phyloP scores from a whole-genome alignment of 2,113 vertebrate genomes.

The Microtus richardsoni region DNA sequence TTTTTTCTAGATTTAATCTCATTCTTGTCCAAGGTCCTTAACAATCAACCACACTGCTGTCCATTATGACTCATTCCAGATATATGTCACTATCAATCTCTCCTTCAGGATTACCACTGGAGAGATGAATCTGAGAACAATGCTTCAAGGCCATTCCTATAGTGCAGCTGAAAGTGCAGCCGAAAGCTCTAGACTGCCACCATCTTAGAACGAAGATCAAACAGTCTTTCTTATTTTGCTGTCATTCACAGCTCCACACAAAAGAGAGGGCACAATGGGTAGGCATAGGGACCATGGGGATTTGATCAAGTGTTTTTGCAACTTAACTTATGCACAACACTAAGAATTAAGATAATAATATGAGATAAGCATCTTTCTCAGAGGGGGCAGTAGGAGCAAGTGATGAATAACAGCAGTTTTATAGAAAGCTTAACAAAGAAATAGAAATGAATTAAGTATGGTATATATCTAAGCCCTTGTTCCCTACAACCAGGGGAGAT shows the following conservation, averaged over 20 bases:
- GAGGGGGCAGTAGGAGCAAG: too few species aligned
- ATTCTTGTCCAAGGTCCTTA: constrained; percentile 17
- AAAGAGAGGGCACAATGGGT: background rate
- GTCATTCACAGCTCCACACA: background rate
- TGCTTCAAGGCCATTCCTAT: background rate
- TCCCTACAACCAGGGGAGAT: background rate
- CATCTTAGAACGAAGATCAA: background rate
- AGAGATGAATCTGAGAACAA: background rate
- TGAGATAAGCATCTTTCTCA: background rate
- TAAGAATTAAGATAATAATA: background rate
- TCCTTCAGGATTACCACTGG: background rate
- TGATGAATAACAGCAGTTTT: background rate
- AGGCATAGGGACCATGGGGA: background rate
- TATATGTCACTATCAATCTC: background rate
- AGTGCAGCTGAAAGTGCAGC: background rate
- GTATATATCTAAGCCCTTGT: background rate
- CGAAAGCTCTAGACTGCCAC: background rate
- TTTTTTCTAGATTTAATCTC: background rate
- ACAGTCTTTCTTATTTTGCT: background rate
- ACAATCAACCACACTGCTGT: background rate
- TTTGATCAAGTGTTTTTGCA: constrained; percentile 12
- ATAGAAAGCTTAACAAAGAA: background rate
- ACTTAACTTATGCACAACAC: background rate
- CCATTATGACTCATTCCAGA: background rate
- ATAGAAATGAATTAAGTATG: background rate